Evolutionary conservation across 2,797 vertebrate species (phyloP).

Genomic region (Chanos chanos): DNA sequence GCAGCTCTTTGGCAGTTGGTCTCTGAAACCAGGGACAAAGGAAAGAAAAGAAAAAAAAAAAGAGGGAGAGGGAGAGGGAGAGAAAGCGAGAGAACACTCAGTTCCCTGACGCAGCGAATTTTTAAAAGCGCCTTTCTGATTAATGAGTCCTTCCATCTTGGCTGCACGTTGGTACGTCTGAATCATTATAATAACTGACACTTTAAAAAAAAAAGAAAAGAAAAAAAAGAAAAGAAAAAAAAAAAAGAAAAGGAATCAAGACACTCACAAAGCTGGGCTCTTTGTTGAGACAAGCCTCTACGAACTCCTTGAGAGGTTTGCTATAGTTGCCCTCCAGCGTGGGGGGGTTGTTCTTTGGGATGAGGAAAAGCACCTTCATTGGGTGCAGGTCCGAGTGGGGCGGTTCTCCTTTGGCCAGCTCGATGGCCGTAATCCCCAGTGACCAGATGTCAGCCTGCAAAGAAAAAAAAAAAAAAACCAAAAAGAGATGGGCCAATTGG

Average conservation of each 20-base stretch:
- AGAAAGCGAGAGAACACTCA: background rate
- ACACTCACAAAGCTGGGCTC: conserved; percentile 94
- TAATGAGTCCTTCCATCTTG: too few relatives aligned
- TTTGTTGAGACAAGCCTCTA: conserved; percentile 96
- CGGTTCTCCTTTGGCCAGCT: conserved; percentile 93
- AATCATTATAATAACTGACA: too few relatives aligned
- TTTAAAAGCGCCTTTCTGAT: too few relatives aligned
- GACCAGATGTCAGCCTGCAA: conserved; percentile 97
- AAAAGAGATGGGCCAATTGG: background rate
- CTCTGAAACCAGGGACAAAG: conserved; percentile 69
- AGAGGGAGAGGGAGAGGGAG: background rate
- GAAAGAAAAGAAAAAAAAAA: background rate
- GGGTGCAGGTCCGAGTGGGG: conserved; percentile 96
- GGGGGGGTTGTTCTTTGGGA: conserved; percentile 98
- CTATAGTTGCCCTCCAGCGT: conserved; percentile 95
- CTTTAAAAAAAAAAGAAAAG: background rate
- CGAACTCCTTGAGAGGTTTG: conserved; percentile 95
- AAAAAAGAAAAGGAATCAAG: background rate
- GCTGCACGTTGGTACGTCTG: too few relatives aligned
- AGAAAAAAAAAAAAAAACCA: background rate
- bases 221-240: background rate
- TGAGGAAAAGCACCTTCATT: conserved; percentile 98
- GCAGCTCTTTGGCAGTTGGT: conserved; percentile 93
- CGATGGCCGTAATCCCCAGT: conserved; percentile 94
- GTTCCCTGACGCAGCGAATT: too few relatives aligned